Conservation (phyloP, 2,797 vertebrate genomes). For the Morelia viridis region DNA sequence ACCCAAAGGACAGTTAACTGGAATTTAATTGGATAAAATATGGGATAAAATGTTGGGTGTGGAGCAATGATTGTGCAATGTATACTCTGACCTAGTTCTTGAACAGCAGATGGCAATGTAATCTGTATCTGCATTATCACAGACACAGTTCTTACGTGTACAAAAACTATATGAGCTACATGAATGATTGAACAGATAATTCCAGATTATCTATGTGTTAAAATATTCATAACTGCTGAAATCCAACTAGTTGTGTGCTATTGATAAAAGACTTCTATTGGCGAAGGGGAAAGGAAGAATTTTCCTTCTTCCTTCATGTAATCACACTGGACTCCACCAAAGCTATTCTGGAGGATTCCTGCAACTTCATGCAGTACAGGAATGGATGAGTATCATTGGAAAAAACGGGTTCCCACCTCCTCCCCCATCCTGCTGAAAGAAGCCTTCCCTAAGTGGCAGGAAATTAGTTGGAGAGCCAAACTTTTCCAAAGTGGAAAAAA, state of each 20-base stretch:
- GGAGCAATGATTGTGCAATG: background rate
- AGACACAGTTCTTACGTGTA: background rate
- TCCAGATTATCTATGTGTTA: background rate
- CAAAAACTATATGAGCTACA: background rate
- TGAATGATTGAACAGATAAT: background rate
- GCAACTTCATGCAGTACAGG: background rate
- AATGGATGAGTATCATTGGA: background rate
- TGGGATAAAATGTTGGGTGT: background rate
- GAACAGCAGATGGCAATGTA: background rate
- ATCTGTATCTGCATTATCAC: background rate
- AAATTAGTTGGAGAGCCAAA: background rate
- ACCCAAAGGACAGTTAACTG: slow-evolving; percentile 94
- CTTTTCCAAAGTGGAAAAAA: background rate
- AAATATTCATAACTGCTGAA: background rate
- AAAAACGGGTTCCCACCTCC: background rate
- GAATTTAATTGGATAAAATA: slow-evolving; percentile 42
- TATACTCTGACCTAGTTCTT: background rate
- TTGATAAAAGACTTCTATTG: background rate
- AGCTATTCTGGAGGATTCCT: background rate
- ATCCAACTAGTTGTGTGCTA: background rate
- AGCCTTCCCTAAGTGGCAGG: background rate
- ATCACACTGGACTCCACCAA: background rate
- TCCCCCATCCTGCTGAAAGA: background rate
- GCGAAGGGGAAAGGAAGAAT: background rate
- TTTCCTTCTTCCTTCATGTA: background rate